Evolutionary conservation across 2,797 vertebrate species (phyloP).

Genomic region (Anguilla obscura): DNA sequence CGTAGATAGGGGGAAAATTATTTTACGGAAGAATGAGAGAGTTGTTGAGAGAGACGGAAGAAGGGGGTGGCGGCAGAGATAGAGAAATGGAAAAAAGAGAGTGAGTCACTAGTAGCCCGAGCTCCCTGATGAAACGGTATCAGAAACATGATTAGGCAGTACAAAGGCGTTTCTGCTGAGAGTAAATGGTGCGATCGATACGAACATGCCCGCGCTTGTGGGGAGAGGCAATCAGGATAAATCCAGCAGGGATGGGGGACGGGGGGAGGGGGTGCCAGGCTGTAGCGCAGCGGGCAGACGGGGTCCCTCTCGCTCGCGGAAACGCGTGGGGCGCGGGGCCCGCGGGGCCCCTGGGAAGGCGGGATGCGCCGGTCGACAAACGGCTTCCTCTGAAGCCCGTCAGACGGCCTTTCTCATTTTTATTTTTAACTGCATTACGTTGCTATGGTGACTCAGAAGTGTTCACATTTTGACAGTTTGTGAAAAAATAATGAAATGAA

Average conservation of each 20-base stretch:
- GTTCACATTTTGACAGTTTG: neutral
- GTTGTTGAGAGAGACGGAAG: neutral
- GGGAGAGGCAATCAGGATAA: neutral
- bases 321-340: neutral
- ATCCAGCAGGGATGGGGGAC: neutral
- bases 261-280: neutral
- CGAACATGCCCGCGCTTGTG: neutral
- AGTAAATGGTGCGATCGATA: neutral
- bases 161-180: neutral
- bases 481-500: neutral
- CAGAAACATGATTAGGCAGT: neutral
- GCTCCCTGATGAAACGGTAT: constrained; percentile 5
- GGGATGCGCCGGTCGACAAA: neutral
- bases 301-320: neutral
- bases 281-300: neutral
- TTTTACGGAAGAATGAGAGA: neutral
- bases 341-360: neutral
- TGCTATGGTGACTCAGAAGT: neutral
- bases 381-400: neutral
- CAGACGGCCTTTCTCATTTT: neutral
- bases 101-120: neutral
- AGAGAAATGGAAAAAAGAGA: neutral
- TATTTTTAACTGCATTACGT: neutral
- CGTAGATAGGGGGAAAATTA: neutral
- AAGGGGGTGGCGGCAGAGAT: neutral